Conservation (phyloP, 2,888 invertebrate genomes). For the Acrobasis consociella region DNA sequence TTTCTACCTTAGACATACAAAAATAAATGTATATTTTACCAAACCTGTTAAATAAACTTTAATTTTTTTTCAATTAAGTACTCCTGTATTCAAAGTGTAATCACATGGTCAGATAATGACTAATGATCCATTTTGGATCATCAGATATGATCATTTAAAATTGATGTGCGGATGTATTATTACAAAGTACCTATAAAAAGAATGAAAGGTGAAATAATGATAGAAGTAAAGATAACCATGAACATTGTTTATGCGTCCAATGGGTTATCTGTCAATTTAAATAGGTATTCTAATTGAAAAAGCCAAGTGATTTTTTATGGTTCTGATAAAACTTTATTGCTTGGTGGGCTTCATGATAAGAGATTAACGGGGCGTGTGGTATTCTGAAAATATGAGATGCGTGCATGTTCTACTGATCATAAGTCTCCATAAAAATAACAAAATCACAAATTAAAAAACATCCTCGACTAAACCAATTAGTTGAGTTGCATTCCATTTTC, state of each 20-base stretch:
- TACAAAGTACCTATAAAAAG: no score
- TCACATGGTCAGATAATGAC: constrained; percentile 5
- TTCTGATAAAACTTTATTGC: constrained; percentile 46
- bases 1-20: no score
- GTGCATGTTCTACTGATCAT: not conserved
- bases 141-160: constrained; percentile 4
- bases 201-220: not conserved
- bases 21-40: not conserved
- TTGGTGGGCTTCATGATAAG: constrained; percentile 35
- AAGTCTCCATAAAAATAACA: no score
- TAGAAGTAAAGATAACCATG: not conserved
- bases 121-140: constrained; percentile 2
- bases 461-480: no score
- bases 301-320: constrained; percentile 36
- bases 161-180: constrained; percentile 6
- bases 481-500: no score
- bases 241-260: constrained; percentile 21
- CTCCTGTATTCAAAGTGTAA: not conserved
- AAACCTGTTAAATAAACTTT: not conserved
- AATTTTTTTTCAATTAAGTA: not conserved
- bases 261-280: constrained; percentile 24
- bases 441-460: no score
- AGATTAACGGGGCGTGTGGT: constrained; percentile 22
- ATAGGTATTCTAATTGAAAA: constrained; percentile 23
- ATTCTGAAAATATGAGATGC: not conserved